phyloP scores from a whole-genome alignment of 2,888 invertebrate species.

The Melipona bicolor region DNA sequence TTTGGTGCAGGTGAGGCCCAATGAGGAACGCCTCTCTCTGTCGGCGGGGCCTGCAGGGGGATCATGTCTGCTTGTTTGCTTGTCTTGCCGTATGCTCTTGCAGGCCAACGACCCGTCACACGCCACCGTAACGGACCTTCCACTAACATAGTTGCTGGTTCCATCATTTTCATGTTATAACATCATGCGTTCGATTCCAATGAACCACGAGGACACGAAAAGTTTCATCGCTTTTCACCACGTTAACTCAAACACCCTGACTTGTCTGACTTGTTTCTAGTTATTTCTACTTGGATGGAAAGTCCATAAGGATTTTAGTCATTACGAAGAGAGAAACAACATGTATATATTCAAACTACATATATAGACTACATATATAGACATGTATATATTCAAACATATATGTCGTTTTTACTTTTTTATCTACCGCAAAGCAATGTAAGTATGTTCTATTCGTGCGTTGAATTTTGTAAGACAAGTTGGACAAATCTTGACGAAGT shows the following conservation, averaged over 20 bases:
- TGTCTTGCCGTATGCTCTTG: slow-evolving; percentile 68
- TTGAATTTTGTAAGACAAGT: background rate
- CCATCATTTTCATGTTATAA: slow-evolving; percentile 44
- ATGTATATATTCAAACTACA: background rate
- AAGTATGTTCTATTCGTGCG: background rate
- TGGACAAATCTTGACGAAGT: background rate
- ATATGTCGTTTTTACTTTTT: background rate
- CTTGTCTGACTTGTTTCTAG: background rate
- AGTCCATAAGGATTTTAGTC: background rate
- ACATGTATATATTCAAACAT: background rate
- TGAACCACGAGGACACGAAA: background rate
- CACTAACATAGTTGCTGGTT: slow-evolving; percentile 54
- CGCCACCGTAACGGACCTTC: slow-evolving; percentile 52
- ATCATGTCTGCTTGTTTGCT: slow-evolving; percentile 70
- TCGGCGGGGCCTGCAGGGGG: slow-evolving; percentile 65
- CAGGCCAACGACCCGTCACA: slow-evolving; percentile 75
- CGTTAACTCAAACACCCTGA: background rate
- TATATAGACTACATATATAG: no score
- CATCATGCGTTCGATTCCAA: background rate
- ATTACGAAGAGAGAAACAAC: background rate
- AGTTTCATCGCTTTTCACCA: background rate
- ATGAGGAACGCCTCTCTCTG: slow-evolving; percentile 70
- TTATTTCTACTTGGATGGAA: background rate
- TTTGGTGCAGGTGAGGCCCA: slow-evolving; percentile 83
- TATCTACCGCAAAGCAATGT: background rate